phyloP scores from a whole-genome alignment of 2,113 vertebrate genomes.

The Pteropus alecto region DNA sequence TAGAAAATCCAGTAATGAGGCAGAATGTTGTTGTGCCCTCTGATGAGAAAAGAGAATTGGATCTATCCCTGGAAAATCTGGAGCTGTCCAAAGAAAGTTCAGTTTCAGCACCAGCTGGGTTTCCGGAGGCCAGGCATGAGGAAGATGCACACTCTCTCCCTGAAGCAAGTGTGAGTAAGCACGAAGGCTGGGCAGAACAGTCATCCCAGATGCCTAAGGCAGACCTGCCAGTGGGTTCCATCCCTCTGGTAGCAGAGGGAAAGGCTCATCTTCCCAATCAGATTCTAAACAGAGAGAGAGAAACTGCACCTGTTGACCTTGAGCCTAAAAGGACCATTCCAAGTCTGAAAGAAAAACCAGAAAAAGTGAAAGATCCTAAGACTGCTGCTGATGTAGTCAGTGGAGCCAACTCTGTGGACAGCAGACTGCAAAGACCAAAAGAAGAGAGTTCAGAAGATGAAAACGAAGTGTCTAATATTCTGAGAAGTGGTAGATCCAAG shows the following conservation, averaged over 20 bases:
- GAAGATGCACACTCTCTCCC: not conserved
- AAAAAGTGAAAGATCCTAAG: slow-evolving; percentile 76
- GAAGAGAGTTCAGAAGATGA: slow-evolving; percentile 88
- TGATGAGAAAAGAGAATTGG: slow-evolving; percentile 79
- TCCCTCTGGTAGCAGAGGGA: slow-evolving; percentile 59
- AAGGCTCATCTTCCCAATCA: slow-evolving; percentile 46
- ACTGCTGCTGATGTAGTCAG: not conserved
- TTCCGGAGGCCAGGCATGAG: slow-evolving; percentile 62
- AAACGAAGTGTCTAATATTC: slow-evolving; percentile 82
- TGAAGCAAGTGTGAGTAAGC: not conserved
- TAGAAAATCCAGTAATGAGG: slow-evolving; percentile 83
- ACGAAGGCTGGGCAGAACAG: slow-evolving; percentile 37
- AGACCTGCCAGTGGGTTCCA: slow-evolving; percentile 11
- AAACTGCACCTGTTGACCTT: not conserved
- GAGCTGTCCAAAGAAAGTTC: slow-evolving; percentile 75
- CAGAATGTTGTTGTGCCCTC: slow-evolving; percentile 80
- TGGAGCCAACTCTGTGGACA: slow-evolving; percentile 70
- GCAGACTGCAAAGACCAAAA: slow-evolving; percentile 75
- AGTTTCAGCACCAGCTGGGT: slow-evolving; percentile 55
- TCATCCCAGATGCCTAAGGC: slow-evolving; percentile 59
- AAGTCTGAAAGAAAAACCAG: slow-evolving; percentile 75
- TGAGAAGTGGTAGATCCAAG: slow-evolving; percentile 84
- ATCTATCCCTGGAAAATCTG: slow-evolving; percentile 48
- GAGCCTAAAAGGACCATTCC: slow-evolving; percentile 67
- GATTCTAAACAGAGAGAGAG: slow-evolving; percentile 46